phyloP scores from a whole-genome alignment of 2,797 vertebrate species.

The Megaceryle alcyon region DNA sequence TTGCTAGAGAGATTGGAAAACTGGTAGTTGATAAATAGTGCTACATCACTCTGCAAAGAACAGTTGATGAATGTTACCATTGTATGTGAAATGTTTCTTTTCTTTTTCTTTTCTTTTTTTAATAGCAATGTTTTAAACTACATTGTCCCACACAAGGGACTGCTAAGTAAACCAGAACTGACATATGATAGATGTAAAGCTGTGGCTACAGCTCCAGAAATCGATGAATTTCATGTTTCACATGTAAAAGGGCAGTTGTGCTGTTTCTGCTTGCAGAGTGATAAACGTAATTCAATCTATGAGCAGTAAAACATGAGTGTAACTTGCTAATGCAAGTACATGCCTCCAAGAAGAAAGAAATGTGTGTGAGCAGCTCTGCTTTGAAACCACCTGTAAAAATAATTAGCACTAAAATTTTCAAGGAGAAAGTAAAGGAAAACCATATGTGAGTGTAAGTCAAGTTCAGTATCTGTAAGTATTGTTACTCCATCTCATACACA shows the following conservation, averaged over 20 bases:
- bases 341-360: conserved; percentile 13
- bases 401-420: conserved; percentile 20
- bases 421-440: not conserved
- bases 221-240: conserved; percentile 69
- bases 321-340: conserved; percentile 17
- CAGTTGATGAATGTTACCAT: conserved; percentile 23
- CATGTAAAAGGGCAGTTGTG: conserved; percentile 50
- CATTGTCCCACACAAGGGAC: conserved; percentile 34
- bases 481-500: not conserved
- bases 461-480: not conserved
- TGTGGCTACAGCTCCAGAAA: conserved; percentile 57
- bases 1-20: conserved; percentile 26
- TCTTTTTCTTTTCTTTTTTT: conserved; percentile 8
- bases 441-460: not conserved
- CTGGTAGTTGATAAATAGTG: conserved; percentile 34
- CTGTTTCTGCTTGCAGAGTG: conserved; percentile 66
- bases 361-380: conserved; percentile 8
- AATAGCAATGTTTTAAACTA: conserved; percentile 45
- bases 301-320: conserved; percentile 52
- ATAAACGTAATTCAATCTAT: conserved; percentile 68
- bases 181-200: conserved; percentile 74
- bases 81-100: conserved; percentile 29
- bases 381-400: conserved; percentile 21
- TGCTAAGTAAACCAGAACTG: conserved; percentile 69
- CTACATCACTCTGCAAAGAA: not conserved